Base-by-base conservation (phyloP, 2,888 invertebrate species). In the Gonocerus acuteangulatus region DNA sequence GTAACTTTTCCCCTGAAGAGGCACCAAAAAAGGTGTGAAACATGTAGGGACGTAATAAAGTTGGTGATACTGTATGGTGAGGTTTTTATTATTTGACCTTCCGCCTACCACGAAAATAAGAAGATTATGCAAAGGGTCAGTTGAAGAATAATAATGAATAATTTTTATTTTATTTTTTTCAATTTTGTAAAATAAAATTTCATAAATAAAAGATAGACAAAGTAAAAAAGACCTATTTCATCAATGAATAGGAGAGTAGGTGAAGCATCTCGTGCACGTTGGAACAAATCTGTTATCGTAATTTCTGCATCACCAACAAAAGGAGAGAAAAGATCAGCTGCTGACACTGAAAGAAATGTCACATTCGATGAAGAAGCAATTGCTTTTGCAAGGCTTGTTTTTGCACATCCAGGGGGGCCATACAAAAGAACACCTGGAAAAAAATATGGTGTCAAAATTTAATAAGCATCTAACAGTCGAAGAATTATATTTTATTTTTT, bases 361-460 rank as follows among this genome's bases (percentile, higher is more conserved):
- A 77, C 76, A 62, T 76, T 73, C 4, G 77, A 74, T 34, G 78
- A 75, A 27, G 75, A 75, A 11, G 83, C 82, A 32, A 82, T 71
- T 15, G 82, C 81, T 67, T 79, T 76, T 2, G 80, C 81, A 51
- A 83, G 72, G 3, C 78, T 80, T 0, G 83, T 83, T 73, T 84
- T 83, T n/a, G 81, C 82, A 72, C 83, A 83, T 1, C 83, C 83
- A 1, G 83, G 83, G 3, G 83, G 83, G 0, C 83, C 83, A 71
- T 81, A 82, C 7, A 84, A 72, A 45, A 84, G 71, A 32, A 83
- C 74, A 22, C 83, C 81, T 76, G 62, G 2, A 57, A 44, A 18
- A 51, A 47, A 15, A 58, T 23, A 16, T 19, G n/a, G n/a, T n/a
- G n/a, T n/a, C n/a, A n/a, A n/a, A n/a, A n/a, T n/a, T 13, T 19